Evolutionary conservation across 2,113 vertebrate species (phyloP), one percentile per base, ranked within the genome.

Genomic region (Sakesphorus luctuosus): DNA sequence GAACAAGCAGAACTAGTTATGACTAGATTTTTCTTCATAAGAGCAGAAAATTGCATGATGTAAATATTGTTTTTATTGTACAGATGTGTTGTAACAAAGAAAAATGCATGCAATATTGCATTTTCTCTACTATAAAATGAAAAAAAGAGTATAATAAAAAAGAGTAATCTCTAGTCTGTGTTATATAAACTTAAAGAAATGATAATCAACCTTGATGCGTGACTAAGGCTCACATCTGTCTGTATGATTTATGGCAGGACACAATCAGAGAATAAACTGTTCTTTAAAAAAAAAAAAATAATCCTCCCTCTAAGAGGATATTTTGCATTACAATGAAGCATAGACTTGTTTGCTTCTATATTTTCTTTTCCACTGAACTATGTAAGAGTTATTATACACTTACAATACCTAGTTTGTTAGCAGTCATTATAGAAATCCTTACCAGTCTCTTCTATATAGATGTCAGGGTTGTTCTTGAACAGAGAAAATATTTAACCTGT

Each of bases 221-320:
- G 96, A 98, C 97, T 97, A 97, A 97, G 96, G 96, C 87, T 53
- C 94, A 97, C 97, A 98, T 98, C 97, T 98, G 96, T 94, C 97
- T 71, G 11, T 77, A 52, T 97, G 94, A 97, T 97, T 97, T 96
- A 97, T 79, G 90, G 79, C 76, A 96, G 84, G 97, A 95, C 58
- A 95, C 56, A 96, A 94, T 85, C 93, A 96, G 50, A 95, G 71
- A 95, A 84, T 93, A 97, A 96, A 87, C 59, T 94, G 33, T 15
- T 69, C 6, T 77, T 47, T 9, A 8, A n/a, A 7, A 90, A 80
- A 90, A 80, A 87, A 87, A 55, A 29, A 5, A 62, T 56, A 5
- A 62, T 56, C 28, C 19, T 96, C 88, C 80, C 44, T 95, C 68
- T 96, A 96, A 96, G 71, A 93, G 33, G 58, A 76, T 94, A 95